Evolutionary conservation across 2,888 invertebrate species (phyloP).

Genomic region (Tuta absoluta): DNA sequence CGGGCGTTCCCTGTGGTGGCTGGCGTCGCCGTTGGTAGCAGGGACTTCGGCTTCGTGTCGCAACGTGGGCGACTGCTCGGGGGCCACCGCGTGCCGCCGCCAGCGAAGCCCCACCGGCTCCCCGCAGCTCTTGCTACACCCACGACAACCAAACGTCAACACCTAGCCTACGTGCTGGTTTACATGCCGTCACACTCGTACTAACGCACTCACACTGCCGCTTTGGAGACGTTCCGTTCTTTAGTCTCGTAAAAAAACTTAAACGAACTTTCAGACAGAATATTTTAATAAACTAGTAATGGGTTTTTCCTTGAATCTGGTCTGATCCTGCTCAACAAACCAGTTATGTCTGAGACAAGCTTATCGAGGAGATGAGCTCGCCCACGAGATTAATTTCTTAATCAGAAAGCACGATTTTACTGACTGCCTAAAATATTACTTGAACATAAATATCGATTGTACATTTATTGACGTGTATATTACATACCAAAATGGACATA

Average conservation of each 20-base stretch:
- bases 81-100: conserved; percentile 66
- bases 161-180: conserved; percentile 37
- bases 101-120: conserved; percentile 60
- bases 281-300: too few relatives aligned
- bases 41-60: conserved; percentile 28
- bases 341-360: too few relatives aligned
- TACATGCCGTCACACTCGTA: background rate
- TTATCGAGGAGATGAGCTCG: too few relatives aligned
- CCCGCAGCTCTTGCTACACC: conserved; percentile 56
- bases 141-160: conserved; percentile 52
- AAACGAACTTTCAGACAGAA: too few relatives aligned
- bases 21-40: conserved; percentile 32
- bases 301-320: too few relatives aligned
- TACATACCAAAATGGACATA: background rate
- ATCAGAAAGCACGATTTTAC: background rate
- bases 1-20: conserved; percentile 34
- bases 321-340: too few relatives aligned
- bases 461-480: background rate
- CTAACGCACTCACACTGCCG: background rate
- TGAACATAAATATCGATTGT: background rate
- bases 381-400: background rate
- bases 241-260: too few relatives aligned
- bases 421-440: background rate
- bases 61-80: conserved; percentile 41
- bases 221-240: background rate